These are phyloP conservation scores for Drosophila sproati DNA, from an alignment of 1,140 invertebrate genomes.

Conservation along the genomic window DNA sequence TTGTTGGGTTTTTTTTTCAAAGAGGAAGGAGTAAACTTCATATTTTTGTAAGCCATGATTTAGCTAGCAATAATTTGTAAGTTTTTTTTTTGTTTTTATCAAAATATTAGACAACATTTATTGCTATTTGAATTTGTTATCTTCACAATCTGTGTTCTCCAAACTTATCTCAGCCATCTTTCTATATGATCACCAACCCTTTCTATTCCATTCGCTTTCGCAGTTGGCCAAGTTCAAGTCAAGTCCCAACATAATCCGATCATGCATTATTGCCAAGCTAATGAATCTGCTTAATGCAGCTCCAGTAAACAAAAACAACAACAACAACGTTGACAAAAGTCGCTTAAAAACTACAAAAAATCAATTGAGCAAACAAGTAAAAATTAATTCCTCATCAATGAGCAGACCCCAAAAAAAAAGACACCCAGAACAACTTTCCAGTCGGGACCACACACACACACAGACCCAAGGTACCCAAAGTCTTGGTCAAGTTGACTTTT, in stretches of 20 bases:
- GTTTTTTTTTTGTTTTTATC: no score
- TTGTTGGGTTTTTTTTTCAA: background rate
- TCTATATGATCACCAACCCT: background rate
- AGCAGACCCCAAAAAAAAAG: constrained; percentile 49
- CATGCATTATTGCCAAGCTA: constrained; percentile 78
- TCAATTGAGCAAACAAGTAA: constrained; percentile 79
- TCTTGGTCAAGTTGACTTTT: constrained; percentile 24
- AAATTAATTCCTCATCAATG: constrained; percentile 78
- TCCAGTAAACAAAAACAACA: constrained; percentile 35
- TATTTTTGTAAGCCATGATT: no score
- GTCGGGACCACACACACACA: constrained; percentile 55
- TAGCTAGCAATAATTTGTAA: no score
- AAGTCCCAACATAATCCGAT: constrained; percentile 67
- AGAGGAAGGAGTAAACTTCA: no score
- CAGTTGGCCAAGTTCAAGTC: constrained; percentile 16
- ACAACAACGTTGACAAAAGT: constrained; percentile 27
- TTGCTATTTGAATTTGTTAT: background rate
- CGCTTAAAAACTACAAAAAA: constrained; percentile 57
- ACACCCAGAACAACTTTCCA: constrained; percentile 47
- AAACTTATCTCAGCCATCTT: background rate
- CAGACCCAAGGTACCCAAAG: constrained; percentile 38
- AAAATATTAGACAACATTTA: no score
- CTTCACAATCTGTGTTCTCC: no score
- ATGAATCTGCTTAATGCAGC: constrained; percentile 77
- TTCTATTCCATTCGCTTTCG: background rate